Conservation (phyloP, 2,797 vertebrate species). For the Neosilurus mollespiculum region DNA sequence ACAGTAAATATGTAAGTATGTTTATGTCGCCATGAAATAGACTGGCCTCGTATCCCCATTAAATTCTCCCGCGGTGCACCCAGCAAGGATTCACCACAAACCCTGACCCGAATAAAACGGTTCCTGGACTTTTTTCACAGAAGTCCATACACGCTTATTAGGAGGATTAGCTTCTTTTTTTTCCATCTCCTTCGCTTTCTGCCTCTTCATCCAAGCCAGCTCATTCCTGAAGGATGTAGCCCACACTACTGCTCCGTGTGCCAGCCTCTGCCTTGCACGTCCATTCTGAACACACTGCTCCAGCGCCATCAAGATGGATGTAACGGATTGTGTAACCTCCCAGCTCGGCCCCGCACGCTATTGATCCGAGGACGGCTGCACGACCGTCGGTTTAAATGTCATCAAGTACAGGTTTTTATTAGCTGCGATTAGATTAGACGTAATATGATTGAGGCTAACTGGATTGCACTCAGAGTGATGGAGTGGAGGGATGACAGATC, state of each 20-base stretch:
- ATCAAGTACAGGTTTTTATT: slow-evolving; percentile 44
- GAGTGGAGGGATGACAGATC: slow-evolving; percentile 37
- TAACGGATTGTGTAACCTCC: slow-evolving; percentile 48
- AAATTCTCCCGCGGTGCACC: not conserved
- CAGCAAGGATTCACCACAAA: not conserved
- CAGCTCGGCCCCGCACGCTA: slow-evolving; percentile 25
- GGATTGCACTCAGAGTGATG: slow-evolving; percentile 41
- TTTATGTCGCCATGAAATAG: not conserved
- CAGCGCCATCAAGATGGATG: slow-evolving; percentile 34
- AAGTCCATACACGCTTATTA: not conserved
- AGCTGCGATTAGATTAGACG: slow-evolving; percentile 49
- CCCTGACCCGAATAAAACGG: not conserved
- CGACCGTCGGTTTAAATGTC: slow-evolving; percentile 27
- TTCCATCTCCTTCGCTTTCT: slow-evolving; percentile 7
- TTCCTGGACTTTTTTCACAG: not conserved
- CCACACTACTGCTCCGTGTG: not conserved
- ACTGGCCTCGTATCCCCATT: no score
- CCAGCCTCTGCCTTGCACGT: slow-evolving; percentile 13
- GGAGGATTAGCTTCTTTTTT: not conserved
- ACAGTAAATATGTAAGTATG: no score
- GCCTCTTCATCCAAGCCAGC: not conserved
- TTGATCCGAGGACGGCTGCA: slow-evolving; percentile 48
- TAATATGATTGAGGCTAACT: slow-evolving; percentile 49
- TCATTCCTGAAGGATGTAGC: not conserved
- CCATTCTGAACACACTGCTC: slow-evolving; percentile 15